phyloP scores from a whole-genome alignment of 2,797 vertebrate genomes.

The Mionectes olivaceus region DNA sequence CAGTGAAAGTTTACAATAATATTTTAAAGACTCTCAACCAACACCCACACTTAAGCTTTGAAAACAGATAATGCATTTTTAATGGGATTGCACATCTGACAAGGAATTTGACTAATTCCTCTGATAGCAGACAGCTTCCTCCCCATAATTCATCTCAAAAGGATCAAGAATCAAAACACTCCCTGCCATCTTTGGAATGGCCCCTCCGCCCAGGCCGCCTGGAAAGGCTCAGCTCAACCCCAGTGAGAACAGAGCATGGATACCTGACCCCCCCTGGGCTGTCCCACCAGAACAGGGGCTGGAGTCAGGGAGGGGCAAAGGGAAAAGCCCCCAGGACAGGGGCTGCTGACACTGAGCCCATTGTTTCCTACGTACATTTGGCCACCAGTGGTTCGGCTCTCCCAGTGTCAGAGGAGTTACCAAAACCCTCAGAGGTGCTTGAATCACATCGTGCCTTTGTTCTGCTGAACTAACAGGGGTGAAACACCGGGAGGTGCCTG shows the following conservation, averaged over 20 bases:
- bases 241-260: slow-evolving; percentile 19
- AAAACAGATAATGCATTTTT: slow-evolving; percentile 78
- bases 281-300: neutral
- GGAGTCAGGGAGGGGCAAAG: neutral
- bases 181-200: slow-evolving; percentile 50
- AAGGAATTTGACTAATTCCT: slow-evolving; percentile 74
- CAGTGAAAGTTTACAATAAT: slow-evolving; percentile 76
- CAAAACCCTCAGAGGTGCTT: neutral
- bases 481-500: neutral
- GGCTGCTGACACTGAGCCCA: neutral
- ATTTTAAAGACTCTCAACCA: slow-evolving; percentile 62
- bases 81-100: slow-evolving; percentile 74
- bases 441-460: neutral
- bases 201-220: neutral
- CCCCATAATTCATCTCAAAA: slow-evolving; percentile 66
- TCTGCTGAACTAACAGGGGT: neutral
- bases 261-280: slow-evolving; percentile 8
- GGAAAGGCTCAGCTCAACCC: slow-evolving; percentile 55
- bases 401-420: fast-evolving
- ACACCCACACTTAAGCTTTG: slow-evolving; percentile 72
- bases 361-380: neutral
- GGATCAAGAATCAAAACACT: slow-evolving; percentile 62
- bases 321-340: neutral
- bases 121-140: slow-evolving; percentile 62
- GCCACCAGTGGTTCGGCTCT: neutral